These are phyloP conservation scores for Apostichopus californicus DNA, from an alignment of 35 echinoderm and acorn worm genomes.

Conservation along the genomic window DNA sequence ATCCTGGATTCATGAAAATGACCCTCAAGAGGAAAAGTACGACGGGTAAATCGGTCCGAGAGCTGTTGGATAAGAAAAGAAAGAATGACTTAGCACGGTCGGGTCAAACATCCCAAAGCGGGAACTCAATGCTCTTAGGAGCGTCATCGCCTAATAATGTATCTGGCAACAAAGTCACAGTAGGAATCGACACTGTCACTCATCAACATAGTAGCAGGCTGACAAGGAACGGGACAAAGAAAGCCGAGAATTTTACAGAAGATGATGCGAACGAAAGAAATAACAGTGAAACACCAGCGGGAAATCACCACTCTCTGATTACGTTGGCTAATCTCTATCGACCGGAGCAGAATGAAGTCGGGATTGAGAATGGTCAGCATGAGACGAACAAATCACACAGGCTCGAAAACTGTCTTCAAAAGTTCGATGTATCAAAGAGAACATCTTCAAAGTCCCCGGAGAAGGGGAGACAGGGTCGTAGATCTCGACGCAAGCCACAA, in stretches of 20 bases:
- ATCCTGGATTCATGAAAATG: slow-evolving; percentile 26
- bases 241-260: no score
- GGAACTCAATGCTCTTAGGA: no score
- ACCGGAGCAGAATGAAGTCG: background rate
- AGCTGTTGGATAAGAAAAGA: slow-evolving; percentile 26
- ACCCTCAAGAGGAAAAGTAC: slow-evolving; percentile 25
- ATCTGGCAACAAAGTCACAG: background rate
- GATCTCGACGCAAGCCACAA: slow-evolving; percentile 34
- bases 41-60: slow-evolving; percentile 33
- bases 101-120: background rate
- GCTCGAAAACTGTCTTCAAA: background rate
- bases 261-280: background rate
- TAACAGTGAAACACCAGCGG: background rate
- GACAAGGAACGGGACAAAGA: background rate
- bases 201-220: background rate
- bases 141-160: background rate
- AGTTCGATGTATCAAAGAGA: background rate
- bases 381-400: background rate
- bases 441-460: background rate
- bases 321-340: background rate
- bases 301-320: background rate
- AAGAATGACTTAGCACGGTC: background rate
- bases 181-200: background rate
- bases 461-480: background rate
- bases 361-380: background rate